Conservation (phyloP, 2,888 invertebrate species). For the Carabus problematicus region DNA sequence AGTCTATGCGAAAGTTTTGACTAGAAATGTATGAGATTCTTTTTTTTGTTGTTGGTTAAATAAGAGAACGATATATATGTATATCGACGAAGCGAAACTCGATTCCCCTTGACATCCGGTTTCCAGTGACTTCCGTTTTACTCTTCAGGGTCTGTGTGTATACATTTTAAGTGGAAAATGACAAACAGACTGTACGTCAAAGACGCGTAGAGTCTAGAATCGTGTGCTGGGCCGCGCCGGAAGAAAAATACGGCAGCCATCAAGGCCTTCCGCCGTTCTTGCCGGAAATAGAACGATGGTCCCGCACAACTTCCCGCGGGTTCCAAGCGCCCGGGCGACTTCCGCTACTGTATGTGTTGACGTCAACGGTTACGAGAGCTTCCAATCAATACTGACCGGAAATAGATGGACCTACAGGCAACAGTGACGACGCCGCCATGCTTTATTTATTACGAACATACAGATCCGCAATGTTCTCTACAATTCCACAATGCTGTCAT, state of each 20-base stretch:
- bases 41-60: not conserved
- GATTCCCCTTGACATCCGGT: slow-evolving; percentile 31
- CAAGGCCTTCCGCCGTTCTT: slow-evolving; percentile 41
- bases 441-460: slow-evolving; percentile 24
- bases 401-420: slow-evolving; percentile 30
- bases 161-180: not conserved
- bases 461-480: not conserved
- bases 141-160: slow-evolving; percentile 2
- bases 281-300: slow-evolving; percentile 38
- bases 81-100: slow-evolving; percentile 32
- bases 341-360: slow-evolving; percentile 39
- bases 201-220: slow-evolving; percentile 6
- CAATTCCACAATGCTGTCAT: not conserved
- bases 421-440: slow-evolving; percentile 9
- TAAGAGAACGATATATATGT: slow-evolving; percentile 30
- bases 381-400: slow-evolving; percentile 38
- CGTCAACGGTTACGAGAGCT: slow-evolving; percentile 23
- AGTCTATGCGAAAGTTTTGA: too few relatives aligned
- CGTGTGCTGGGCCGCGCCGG: slow-evolving; percentile 18
- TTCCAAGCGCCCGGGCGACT: slow-evolving; percentile 19
- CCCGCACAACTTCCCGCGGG: slow-evolving; percentile 6
- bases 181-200: not conserved
- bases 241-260: slow-evolving; percentile 41
- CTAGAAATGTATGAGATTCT: too few relatives aligned
- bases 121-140: slow-evolving; percentile 31